phyloP scores from a whole-genome alignment of 35 echinoderm and acorn worm species.

The Lytechinus variegatus region DNA sequence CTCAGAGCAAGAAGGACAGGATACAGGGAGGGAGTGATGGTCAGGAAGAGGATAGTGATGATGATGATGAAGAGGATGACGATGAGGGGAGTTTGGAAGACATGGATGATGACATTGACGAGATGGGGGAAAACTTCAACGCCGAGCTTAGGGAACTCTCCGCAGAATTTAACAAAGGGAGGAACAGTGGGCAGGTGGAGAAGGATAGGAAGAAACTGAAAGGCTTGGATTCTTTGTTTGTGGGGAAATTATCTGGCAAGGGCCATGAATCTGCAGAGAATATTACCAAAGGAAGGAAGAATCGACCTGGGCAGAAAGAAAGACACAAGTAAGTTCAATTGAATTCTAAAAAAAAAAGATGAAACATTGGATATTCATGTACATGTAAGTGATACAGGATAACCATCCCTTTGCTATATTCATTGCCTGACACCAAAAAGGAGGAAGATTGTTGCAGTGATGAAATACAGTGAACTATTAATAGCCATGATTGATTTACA shows the following conservation, averaged over 20 bases:
- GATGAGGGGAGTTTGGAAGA: conserved; percentile 22
- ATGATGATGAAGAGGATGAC: conserved; percentile 21
- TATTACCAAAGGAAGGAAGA: background rate
- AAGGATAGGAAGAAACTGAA: conserved; percentile 11
- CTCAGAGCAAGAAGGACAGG: background rate
- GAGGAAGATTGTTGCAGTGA: no score
- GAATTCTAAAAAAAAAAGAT: background rate
- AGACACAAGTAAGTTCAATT: conserved; percentile 25
- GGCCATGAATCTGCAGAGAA: background rate
- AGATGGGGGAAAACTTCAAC: conserved; percentile 37
- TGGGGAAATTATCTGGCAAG: conserved; percentile 36
- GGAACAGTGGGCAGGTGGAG: background rate
- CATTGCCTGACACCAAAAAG: no score
- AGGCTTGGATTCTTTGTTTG: conserved; percentile 48
- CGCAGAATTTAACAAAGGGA: background rate
- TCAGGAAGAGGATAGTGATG: background rate
- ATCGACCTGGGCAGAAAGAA: conserved; percentile 37
- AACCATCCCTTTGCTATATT: no score
- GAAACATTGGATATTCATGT: no score
- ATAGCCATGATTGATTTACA: no score
- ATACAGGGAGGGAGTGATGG: conserved; percentile 19
- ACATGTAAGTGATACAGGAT: no score
- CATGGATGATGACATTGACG: conserved; percentile 26
- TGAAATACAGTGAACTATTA: no score
- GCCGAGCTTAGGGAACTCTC: conserved; percentile 32